phyloP scores from a whole-genome alignment of 2,113 vertebrate genomes.

The Hippocampus guttulatus region DNA sequence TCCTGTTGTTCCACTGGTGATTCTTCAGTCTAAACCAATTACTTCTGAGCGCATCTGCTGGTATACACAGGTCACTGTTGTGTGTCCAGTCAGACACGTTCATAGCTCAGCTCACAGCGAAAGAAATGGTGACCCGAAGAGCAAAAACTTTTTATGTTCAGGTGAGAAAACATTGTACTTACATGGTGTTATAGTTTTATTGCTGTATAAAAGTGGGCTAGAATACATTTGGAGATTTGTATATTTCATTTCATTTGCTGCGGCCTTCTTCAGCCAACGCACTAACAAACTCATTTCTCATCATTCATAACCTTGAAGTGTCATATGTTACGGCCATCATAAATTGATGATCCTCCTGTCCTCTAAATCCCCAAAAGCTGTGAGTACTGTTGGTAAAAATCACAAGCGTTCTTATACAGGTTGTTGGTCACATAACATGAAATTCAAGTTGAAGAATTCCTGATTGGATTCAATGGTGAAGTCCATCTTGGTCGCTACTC shows the following conservation, averaged over 20 bases:
- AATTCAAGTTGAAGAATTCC: too few species aligned
- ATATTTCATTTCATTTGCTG: not conserved
- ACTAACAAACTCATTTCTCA: not conserved
- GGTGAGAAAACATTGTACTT: not conserved
- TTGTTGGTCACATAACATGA: too few species aligned
- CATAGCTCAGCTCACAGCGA: conserved; percentile 6
- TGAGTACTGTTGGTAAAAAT: not conserved
- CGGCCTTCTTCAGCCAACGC: not conserved
- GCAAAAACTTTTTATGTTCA: not conserved
- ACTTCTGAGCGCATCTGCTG: conserved; percentile 38
- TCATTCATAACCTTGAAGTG: not conserved
- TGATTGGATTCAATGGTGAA: too few species aligned
- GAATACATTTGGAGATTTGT: not conserved
- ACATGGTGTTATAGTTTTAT: not conserved
- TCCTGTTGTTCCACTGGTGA: conserved; percentile 55
- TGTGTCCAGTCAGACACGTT: conserved; percentile 30
- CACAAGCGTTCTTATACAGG: too few species aligned
- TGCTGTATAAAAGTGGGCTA: not conserved
- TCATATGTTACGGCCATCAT: not conserved
- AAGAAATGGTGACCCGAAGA: not conserved
- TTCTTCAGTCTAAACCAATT: conserved; percentile 59
- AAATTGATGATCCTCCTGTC: not conserved
- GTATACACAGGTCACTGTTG: conserved; percentile 22
- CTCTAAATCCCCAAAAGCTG: not conserved
- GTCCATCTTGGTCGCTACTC: too few species aligned